Percentiles rank a stretch among this genome's conserved stretches.
phyloP scores from a whole-genome alignment of 2,888 invertebrate genomes.

The Leptinotarsa haldemani region DNA sequence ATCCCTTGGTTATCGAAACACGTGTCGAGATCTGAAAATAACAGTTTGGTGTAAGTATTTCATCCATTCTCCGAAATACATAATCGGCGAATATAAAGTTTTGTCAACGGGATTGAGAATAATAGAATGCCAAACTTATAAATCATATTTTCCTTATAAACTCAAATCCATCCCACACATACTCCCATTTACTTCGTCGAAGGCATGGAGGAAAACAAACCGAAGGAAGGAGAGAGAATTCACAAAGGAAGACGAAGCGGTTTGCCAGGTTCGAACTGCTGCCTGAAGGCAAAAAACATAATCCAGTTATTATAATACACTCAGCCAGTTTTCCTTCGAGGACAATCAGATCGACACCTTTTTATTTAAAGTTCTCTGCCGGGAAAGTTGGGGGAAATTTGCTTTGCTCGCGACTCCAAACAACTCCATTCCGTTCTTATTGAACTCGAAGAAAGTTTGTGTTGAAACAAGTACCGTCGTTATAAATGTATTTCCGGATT shows the following conservation, averaged over 20 bases:
- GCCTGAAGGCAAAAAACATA: constrained; percentile 52
- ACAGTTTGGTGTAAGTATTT: constrained; percentile 31
- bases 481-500: constrained; percentile 11
- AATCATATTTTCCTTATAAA: constrained; percentile 52
- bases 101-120: constrained; percentile 48
- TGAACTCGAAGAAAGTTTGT: constrained; percentile 38
- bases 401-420: constrained; percentile 32
- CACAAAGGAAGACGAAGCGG: constrained; percentile 31
- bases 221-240: constrained; percentile 3
- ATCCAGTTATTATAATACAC: constrained; percentile 60
- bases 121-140: constrained; percentile 53
- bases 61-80: constrained; percentile 22
- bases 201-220: constrained; percentile 49
- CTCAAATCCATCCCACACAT: constrained; percentile 48
- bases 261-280: constrained; percentile 47
- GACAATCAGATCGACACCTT: constrained; percentile 55
- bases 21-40: no score
- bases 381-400: constrained; percentile 40
- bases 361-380: constrained; percentile 50
- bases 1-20: no score
- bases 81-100: constrained; percentile 49
- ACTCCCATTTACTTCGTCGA: constrained; percentile 40
- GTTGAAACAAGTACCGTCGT: constrained; percentile 30
- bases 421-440: constrained; percentile 31
- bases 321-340: constrained; percentile 50